Evolutionary conservation across 2,888 invertebrate genomes (phyloP).

Genomic region (Drosophila cyrtoloma): DNA sequence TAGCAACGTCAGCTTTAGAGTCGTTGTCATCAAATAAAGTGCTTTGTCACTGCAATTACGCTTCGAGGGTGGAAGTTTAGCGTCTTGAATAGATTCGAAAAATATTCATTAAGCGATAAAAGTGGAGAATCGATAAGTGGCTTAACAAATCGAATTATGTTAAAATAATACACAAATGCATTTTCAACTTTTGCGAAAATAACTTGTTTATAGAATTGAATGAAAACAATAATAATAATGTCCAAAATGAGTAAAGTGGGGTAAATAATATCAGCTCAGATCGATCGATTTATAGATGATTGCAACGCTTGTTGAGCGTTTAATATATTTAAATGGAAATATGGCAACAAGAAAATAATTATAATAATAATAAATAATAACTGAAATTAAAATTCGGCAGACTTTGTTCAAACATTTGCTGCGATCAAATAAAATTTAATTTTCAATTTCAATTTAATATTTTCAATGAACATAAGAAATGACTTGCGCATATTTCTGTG

Average conservation of each 20-base stretch:
- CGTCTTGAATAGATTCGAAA: neutral
- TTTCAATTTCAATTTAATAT: neutral
- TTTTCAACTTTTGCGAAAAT: too few relatives aligned
- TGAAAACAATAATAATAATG: too few relatives aligned
- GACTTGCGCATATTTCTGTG: neutral
- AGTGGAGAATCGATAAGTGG: neutral
- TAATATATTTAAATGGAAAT: too few relatives aligned
- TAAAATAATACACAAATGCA: neutral
- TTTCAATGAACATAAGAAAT: too few relatives aligned
- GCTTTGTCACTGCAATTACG: constrained; percentile 4
- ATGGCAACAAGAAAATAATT: neutral
- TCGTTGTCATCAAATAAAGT: constrained; percentile 6
- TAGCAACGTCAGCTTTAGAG: constrained; percentile 46
- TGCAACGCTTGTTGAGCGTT: too few relatives aligned
- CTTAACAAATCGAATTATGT: neutral
- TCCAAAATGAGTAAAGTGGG: neutral
- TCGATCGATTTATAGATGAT: neutral
- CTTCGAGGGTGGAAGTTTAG: neutral
- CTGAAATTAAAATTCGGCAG: neutral
- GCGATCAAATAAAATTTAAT: neutral
- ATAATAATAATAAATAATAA: neutral
- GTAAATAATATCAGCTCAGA: neutral
- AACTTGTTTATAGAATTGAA: neutral
- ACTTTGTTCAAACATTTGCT: neutral
- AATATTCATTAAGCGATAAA: constrained; percentile 1